phyloP scores from a whole-genome alignment of 2,797 vertebrate genomes.

The Bradypodion pumilum region DNA sequence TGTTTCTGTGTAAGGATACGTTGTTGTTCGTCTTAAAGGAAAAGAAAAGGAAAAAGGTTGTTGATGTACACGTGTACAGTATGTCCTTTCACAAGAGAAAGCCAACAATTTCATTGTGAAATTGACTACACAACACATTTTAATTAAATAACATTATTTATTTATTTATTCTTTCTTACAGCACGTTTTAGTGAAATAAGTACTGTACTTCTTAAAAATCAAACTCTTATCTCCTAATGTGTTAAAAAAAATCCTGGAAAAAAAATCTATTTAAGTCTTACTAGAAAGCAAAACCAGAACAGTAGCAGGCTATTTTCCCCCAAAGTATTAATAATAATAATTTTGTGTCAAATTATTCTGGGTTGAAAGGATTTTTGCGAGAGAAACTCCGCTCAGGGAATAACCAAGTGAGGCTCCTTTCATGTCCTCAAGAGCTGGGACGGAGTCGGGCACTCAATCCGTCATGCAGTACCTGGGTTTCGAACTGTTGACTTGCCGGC shows the following conservation, averaged over 20 bases:
- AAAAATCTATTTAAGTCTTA: neutral
- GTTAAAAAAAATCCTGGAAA: neutral
- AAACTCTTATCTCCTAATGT: neutral
- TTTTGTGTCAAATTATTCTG: no score
- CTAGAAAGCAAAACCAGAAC: neutral
- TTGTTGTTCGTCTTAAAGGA: slow-evolving; percentile 82
- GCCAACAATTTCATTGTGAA: slow-evolving; percentile 24
- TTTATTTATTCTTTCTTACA: slow-evolving; percentile 10
- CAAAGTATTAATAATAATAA: no score
- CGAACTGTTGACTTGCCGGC: no score
- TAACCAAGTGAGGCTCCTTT: no score
- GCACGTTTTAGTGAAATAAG: slow-evolving; percentile 23
- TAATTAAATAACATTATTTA: slow-evolving; percentile 44
- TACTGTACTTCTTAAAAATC: no score
- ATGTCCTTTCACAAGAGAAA: slow-evolving; percentile 27
- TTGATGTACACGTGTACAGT: slow-evolving; percentile 62
- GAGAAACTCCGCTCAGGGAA: no score
- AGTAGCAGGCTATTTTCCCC: neutral
- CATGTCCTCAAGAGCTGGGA: no score
- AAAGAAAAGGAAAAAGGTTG: slow-evolving; percentile 55
- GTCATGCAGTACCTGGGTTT: no score
- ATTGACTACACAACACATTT: neutral
- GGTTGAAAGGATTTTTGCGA: no score
- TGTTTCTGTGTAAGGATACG: slow-evolving; percentile 84
- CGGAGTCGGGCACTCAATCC: no score